phyloP scores from a whole-genome alignment of 1,140 invertebrate genomes.

The Lucilia cuprina region DNA sequence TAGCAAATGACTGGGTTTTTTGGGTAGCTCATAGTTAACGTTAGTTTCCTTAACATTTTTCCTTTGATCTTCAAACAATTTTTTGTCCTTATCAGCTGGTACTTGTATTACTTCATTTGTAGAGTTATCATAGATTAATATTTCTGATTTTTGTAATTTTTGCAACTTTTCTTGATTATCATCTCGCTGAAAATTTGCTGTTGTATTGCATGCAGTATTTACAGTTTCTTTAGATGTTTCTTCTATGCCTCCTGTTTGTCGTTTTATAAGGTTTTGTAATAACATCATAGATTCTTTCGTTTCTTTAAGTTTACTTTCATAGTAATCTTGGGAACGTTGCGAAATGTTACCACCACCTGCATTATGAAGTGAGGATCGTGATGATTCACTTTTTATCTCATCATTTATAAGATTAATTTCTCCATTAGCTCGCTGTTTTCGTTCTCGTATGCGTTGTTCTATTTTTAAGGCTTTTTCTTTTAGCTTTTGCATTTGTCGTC shows the following conservation, averaged over 20 bases:
- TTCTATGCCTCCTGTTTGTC: not conserved
- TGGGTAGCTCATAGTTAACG: not conserved
- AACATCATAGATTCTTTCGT: constrained; percentile 30
- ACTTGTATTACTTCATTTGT: constrained; percentile 38
- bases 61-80: constrained; percentile 15
- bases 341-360: not conserved
- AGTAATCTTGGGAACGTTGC: constrained; percentile 4
- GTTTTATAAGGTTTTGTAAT: not conserved
- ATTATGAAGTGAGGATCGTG: not conserved
- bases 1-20: not conserved
- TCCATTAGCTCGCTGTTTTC: not conserved
- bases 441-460: constrained; percentile 39
- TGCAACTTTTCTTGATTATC: constrained; percentile 21
- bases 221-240: not conserved
- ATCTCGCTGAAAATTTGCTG: not conserved
- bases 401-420: not conserved
- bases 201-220: not conserved
- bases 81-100: not conserved
- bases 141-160: constrained; percentile 44
- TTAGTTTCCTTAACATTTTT: not conserved
- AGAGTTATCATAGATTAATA: constrained; percentile 38
- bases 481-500: constrained; percentile 52
- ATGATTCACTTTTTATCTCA: not conserved
- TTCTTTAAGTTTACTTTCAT: constrained; percentile 29
- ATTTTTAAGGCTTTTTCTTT: constrained; percentile 54